Evolutionary conservation across 2,113 vertebrate genomes (phyloP), one percentile per base, ranked within the genome.

Genomic region (Egretta garzetta): DNA sequence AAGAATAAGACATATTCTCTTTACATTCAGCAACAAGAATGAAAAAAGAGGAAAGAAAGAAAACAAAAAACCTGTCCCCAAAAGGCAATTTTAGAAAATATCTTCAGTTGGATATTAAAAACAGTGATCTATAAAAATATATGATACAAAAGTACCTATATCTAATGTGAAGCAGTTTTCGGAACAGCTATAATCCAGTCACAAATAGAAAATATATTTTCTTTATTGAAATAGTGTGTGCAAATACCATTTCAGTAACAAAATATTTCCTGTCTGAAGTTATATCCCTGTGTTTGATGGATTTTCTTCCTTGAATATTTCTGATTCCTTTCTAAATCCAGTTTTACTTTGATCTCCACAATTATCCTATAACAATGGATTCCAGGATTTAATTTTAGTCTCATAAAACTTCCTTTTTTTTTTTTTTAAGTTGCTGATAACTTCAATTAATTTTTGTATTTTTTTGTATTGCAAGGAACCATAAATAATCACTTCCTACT

Each of bases 221-320:
- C 28, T 59, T 81, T 75, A 9, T 88, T 87, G 33, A 50, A 87
- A 67, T 14, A 35, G 5, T 82, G 20, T 53, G 7, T 75, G 27
- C 28, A 88, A 92, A 52, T 88, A 55, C 14, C 14, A 52, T 71
- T 82, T 88, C 8, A 37, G 39, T 88, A 90, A 75, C 23, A 79
- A 82, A 88, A 56, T 68, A 72, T 86, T 93, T 64, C 16, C 27
- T 63, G 9, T 82, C 58, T 92, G 52, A 88, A 60, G 8, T 43
- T 75, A 35, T 22, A 56, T 50, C n/a, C 28, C 47, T 64, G 10
- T 60, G 11, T 88, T 83, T 18, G 8, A 58, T 66, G 30, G 43
- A 58, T 86, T 93, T 90, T 96, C 58, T 66, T 88, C 30, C 30
- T 52, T 76, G 23, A 80, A 58, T 80, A 76, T 93, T 92, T 86